A percentile compares a stretch with the other conserved stretches of the same genome.
Conservation (phyloP, 2,888 invertebrate genomes). For the Zaprionus bogoriensis region DNA sequence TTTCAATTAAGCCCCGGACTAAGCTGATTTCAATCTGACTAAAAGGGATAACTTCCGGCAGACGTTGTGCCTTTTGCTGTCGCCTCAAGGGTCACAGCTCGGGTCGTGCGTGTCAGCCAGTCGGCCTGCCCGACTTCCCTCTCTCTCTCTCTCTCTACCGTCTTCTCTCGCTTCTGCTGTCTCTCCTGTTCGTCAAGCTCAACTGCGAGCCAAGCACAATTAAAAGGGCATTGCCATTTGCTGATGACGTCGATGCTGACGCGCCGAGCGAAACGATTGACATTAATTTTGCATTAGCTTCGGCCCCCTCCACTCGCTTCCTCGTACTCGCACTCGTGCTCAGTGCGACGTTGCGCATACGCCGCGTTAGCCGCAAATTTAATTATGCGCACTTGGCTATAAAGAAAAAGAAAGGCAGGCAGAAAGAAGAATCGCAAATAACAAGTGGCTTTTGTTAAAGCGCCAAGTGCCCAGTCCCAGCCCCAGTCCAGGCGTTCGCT, state of each 20-base stretch:
- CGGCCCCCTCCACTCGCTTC: neutral
- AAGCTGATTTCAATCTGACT: slow-evolving; percentile 76
- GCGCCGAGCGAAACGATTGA: slow-evolving; percentile 52
- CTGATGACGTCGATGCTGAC: slow-evolving; percentile 37
- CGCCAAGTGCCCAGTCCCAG: slow-evolving; percentile 30
- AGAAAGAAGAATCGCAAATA: slow-evolving; percentile 17
- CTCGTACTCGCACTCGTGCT: too few relatives aligned
- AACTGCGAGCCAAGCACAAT: slow-evolving; percentile 59
- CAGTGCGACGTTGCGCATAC: slow-evolving; percentile 47
- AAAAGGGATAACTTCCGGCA: slow-evolving; percentile 74
- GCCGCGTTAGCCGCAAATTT: slow-evolving; percentile 60
- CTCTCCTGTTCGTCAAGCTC: too few relatives aligned
- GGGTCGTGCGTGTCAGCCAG: neutral
- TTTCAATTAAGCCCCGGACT: slow-evolving; percentile 70
- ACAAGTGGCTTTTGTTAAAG: slow-evolving; percentile 42
- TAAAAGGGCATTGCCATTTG: slow-evolving; percentile 63
- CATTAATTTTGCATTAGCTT: slow-evolving; percentile 74
- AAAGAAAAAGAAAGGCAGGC: slow-evolving; percentile 33
- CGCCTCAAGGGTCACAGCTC: slow-evolving; percentile 34
- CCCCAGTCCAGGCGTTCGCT: too few relatives aligned
- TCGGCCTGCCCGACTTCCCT: neutral
- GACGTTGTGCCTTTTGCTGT: slow-evolving; percentile 50
- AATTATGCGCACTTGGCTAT: slow-evolving; percentile 62
- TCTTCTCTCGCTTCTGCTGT: too few relatives aligned
- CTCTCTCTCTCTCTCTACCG: too few relatives aligned